Base-by-base conservation (phyloP, 2,797 vertebrate genomes). In the Rhabdophis nuchalis region DNA sequence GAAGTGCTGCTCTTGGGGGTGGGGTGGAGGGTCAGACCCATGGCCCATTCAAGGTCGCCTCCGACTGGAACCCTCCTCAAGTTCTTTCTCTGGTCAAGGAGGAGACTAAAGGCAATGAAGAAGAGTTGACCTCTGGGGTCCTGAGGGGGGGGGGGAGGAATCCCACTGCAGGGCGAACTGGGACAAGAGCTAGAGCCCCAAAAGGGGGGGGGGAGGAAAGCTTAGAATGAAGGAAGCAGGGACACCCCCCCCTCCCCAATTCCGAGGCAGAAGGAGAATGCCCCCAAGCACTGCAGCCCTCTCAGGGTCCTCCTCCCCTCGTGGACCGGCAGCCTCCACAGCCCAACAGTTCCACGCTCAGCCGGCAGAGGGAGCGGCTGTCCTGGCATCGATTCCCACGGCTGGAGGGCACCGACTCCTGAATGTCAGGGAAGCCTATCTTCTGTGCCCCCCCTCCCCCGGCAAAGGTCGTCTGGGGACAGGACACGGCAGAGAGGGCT, bases 301-400 rank as follows among this genome's bases (percentile, higher is more conserved):
- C 25, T 20, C 2, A 0, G 29, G 13, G 29, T 20, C 11, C 9
- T 77, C 36, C 36, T 20, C 11, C 9, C 41, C 36, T 20, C 18
- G 20, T 41, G 9, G 36, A 36, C 72, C 20, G 4, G 18, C 36
- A 77, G 36, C 18, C 41, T 77, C 27, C 85, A 53, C 14, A 23
- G 85, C 50, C 52, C 8, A 14, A 57, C 64, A 46, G n/a, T 85
- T 4, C 82, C 11, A 27, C 58, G 1, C 82, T 94, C 92, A 86
- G 91, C 92, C 95, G 93, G 95, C 82, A 0, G 95, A 90, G 87
- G 93, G 86, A 92, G 93, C 91, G 72, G 61, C 60, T 68, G 88
- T 36, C 0, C 0, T 88, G 61, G 32, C 92, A 20, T 27, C 27
- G 93, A 82, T 60, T 89, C 87, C 85, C 90, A 50, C 0, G 27